Evolutionary conservation across 2,797 vertebrate genomes (phyloP).

Genomic region (Anniella stebbinsi): DNA sequence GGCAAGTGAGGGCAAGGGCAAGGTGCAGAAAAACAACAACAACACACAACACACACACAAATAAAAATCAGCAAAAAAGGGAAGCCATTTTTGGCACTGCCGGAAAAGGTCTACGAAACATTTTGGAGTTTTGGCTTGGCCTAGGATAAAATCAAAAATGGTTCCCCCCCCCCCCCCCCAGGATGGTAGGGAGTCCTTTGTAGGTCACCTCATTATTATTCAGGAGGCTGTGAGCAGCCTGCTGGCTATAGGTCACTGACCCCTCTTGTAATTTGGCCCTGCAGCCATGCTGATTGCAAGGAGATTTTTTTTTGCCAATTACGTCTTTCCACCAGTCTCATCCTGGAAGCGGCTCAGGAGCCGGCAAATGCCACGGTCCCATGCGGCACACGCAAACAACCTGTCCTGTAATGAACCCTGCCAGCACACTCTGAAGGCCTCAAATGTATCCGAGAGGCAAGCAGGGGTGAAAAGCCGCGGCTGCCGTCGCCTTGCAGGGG

Average conservation of each 20-base stretch:
- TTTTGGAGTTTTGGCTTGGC: neutral
- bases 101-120: neutral
- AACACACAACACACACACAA: too few relatives aligned
- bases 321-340: slow-evolving; percentile 46
- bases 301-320: neutral
- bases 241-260: neutral
- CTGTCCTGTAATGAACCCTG: slow-evolving; percentile 58
- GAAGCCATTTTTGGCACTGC: neutral
- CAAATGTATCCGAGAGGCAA: slow-evolving; percentile 4
- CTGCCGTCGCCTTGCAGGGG: slow-evolving; percentile 58
- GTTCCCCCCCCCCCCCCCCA: too few relatives aligned
- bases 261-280: neutral
- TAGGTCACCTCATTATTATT: neutral
- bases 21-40: neutral
- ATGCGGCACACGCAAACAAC: slow-evolving; percentile 22
- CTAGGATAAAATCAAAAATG: neutral
- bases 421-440: slow-evolving; percentile 28
- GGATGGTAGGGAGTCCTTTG: neutral
- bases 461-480: slow-evolving; percentile 32
- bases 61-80: neutral
- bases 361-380: slow-evolving; percentile 50
- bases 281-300: neutral
- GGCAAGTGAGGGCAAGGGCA: neutral
- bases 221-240: neutral
- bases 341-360: slow-evolving; percentile 40